These are phyloP conservation scores for Pelodytes ibericus DNA, from an alignment of 2,797 vertebrate species.

Conservation along the genomic window DNA sequence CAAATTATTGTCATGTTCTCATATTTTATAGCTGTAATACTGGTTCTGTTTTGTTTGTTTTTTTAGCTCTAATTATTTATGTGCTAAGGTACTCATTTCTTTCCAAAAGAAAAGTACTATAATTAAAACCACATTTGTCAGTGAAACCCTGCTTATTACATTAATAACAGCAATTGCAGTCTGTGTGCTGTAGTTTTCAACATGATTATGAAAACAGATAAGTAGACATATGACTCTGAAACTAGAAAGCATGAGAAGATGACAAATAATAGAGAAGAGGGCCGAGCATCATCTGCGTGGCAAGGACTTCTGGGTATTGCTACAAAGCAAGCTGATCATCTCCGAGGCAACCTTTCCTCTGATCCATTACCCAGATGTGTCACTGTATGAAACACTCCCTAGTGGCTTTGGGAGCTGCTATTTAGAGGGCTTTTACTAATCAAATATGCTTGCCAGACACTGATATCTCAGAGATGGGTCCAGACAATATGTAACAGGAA, in stretches of 20 bases:
- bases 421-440: conserved; percentile 35
- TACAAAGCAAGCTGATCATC: conserved; percentile 17
- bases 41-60: too few species aligned
- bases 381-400: conserved; percentile 15
- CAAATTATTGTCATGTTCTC: too few species aligned
- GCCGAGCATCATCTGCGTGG: background rate
- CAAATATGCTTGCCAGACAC: conserved; percentile 30
- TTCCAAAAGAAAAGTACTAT: too few species aligned
- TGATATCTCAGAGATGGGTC: conserved; percentile 11
- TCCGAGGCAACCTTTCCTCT: conserved; percentile 33
- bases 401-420: conserved; percentile 13
- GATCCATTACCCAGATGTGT: conserved; percentile 34
- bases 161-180: too few species aligned
- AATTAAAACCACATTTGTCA: too few species aligned
- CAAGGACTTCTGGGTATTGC: background rate
- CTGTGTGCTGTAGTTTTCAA: background rate
- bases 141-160: too few species aligned
- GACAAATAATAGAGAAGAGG: background rate
- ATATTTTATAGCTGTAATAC: too few species aligned
- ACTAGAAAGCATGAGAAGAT: background rate
- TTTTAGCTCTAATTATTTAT: too few species aligned
- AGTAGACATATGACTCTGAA: background rate
- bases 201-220: background rate
- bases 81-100: too few species aligned
- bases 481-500: conserved; percentile 3